These are phyloP conservation scores for Rachycentron canadum DNA, from an alignment of 2,797 vertebrate genomes.

Conservation along the genomic window DNA sequence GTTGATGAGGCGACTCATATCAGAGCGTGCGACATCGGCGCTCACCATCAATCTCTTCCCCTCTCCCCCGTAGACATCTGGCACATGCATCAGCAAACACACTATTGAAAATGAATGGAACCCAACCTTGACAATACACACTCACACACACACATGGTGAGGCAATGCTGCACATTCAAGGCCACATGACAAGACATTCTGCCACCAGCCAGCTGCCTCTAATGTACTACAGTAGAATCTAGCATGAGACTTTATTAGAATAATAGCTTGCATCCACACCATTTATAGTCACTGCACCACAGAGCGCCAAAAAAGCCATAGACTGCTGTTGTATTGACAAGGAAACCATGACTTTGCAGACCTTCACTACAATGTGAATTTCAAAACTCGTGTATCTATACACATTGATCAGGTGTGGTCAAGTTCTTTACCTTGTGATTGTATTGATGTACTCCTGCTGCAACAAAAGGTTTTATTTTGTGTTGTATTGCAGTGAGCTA, in stretches of 20 bases:
- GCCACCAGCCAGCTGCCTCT: constrained; percentile 59
- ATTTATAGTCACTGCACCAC: constrained; percentile 56
- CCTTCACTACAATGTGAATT: constrained; percentile 27
- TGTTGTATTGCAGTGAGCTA: neutral
- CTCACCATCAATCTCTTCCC: constrained; percentile 84
- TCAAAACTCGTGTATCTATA: constrained; percentile 7
- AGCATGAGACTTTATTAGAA: constrained; percentile 58
- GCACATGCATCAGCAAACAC: constrained; percentile 80
- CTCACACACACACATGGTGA: constrained; percentile 28
- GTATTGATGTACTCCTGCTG: neutral
- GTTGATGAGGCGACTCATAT: constrained; percentile 89
- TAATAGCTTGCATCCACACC: constrained; percentile 57
- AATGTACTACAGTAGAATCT: constrained; percentile 62
- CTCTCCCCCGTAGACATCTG: constrained; percentile 75
- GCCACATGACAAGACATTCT: constrained; percentile 60
- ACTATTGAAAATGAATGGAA: constrained; percentile 69
- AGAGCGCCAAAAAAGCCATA: constrained; percentile 45
- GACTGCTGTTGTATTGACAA: constrained; percentile 43
- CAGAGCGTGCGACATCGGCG: constrained; percentile 81
- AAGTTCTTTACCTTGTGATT: constrained; percentile 10
- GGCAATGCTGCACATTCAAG: constrained; percentile 49
- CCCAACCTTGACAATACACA: constrained; percentile 58
- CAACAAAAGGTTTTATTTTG: constrained; percentile 15
- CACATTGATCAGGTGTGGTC: neutral
- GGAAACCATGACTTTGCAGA: constrained; percentile 27